These are phyloP conservation scores for Archocentrus centrarchus DNA, from an alignment of 2,113 vertebrate species.

Conservation along the genomic window DNA sequence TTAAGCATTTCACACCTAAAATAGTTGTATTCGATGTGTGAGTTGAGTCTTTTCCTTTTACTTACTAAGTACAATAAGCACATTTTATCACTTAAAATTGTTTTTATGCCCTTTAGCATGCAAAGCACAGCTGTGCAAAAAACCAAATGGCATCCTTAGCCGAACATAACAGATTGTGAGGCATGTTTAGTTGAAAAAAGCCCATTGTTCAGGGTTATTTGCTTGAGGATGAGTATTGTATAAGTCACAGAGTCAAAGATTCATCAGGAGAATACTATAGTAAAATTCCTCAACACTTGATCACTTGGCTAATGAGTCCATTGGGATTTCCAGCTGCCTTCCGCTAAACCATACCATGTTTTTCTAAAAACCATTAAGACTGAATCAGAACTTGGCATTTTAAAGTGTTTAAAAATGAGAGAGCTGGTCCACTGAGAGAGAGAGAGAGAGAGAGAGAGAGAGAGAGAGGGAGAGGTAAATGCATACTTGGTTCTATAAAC, in stretches of 20 bases:
- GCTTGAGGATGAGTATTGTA: background rate
- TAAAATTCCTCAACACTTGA: background rate
- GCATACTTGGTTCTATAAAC: background rate
- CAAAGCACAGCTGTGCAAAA: background rate
- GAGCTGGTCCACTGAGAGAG: background rate
- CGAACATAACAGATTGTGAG: background rate
- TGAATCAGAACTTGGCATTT: background rate
- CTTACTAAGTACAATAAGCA: background rate
- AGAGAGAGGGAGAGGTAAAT: background rate
- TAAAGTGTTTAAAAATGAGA: background rate
- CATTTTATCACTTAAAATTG: background rate
- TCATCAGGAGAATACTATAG: background rate
- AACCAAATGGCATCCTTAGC: background rate
- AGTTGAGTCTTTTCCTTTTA: background rate
- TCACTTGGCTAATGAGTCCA: slow-evolving; percentile 31
- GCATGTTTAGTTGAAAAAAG: background rate
- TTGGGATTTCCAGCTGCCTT: background rate
- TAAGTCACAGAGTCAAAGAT: background rate
- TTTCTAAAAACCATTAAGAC: slow-evolving; percentile 11
- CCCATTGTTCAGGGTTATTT: background rate
- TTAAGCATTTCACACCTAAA: too few species aligned
- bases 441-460: fast-evolving
- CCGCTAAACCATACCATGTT: background rate
- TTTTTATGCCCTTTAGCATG: background rate
- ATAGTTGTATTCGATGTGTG: background rate